Evolutionary conservation across 2,888 invertebrate species (phyloP).

Genomic region (Phanerotoma sp.): DNA sequence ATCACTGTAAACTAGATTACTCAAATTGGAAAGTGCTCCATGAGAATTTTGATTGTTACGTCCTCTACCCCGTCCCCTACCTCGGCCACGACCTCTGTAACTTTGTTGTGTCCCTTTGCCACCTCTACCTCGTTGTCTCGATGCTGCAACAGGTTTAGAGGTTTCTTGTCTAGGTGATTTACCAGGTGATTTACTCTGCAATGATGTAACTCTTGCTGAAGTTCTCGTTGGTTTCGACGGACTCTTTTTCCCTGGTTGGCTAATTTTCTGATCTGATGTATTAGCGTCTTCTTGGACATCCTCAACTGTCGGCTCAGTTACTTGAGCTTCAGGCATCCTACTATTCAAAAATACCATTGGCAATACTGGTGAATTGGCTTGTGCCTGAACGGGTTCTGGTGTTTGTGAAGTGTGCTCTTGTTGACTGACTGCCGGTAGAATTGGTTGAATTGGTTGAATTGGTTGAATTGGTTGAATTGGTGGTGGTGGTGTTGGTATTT

Average conservation of each 20-base stretch:
- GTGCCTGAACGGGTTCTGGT: conserved; percentile 22
- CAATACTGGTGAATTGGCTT: conserved; percentile 22
- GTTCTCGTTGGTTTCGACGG: conserved; percentile 64
- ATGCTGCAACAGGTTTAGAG: conserved; percentile 42
- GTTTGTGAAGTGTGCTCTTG: conserved; percentile 34
- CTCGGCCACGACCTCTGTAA: conserved; percentile 48
- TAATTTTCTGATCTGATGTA: conserved; percentile 8
- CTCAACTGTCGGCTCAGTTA: conserved; percentile 20
- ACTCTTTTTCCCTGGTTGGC: conserved; percentile 60
- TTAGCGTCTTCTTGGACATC: conserved; percentile 2
- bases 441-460: conserved; percentile 35
- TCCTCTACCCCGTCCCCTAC: conserved; percentile 57
- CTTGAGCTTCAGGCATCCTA: conserved; percentile 28
- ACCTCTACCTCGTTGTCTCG: conserved; percentile 59
- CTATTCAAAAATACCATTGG: conserved; percentile 34
- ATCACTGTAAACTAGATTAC: conserved; percentile 58
- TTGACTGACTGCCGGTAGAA: conserved; percentile 32
- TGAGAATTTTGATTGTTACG: conserved; percentile 41
- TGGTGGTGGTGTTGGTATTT: conserved; percentile 56
- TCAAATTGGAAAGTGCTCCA: conserved; percentile 33
- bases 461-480: too few species aligned
- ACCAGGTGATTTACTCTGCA: conserved; percentile 68
- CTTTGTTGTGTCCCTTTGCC: conserved; percentile 51
- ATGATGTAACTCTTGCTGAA: conserved; percentile 65
- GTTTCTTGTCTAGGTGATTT: conserved; percentile 59